Percentiles rank a stretch among this genome's conserved stretches.
These are phyloP conservation scores for Tanytarsus gracilentus DNA, from an alignment of 2,888 invertebrate species.

Conservation along the genomic window DNA sequence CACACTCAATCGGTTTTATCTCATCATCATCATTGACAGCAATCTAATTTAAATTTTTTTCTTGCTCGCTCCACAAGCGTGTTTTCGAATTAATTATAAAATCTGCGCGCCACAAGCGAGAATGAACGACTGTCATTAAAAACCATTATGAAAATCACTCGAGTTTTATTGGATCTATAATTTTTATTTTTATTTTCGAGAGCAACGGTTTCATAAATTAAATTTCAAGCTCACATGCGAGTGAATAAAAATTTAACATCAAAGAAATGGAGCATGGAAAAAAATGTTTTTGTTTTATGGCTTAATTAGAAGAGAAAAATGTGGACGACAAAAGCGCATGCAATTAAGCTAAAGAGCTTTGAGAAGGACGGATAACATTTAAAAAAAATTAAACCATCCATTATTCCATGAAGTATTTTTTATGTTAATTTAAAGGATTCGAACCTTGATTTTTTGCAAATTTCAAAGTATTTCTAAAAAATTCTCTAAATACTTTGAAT, in stretches of 20 bases:
- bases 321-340: slow-evolving; percentile 14
- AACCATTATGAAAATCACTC: slow-evolving; percentile 26
- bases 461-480: too few species aligned
- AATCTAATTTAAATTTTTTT: slow-evolving; percentile 8
- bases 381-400: too few species aligned
- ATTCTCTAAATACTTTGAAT: too few species aligned
- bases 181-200: too few species aligned
- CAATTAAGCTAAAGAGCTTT: slow-evolving; percentile 26
- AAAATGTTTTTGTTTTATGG: slow-evolving; percentile 25
- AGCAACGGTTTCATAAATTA: slow-evolving; percentile 18
- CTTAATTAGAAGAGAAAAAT: slow-evolving; percentile 28
- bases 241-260: background rate
- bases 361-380: slow-evolving; percentile 5
- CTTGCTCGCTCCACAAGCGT: background rate
- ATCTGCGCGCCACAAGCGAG: background rate
- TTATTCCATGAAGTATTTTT: too few species aligned
- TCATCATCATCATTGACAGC: background rate
- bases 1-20: slow-evolving; percentile 10
- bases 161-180: slow-evolving; percentile 4
- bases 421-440: too few species aligned
- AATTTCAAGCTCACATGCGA: slow-evolving; percentile 3
- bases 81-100: background rate
- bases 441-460: too few species aligned
- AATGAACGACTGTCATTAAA: slow-evolving; percentile 9
- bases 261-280: slow-evolving; percentile 14